Evolutionary conservation across 2,888 invertebrate genomes (phyloP).

Genomic region (Amblyteles armatorius): DNA sequence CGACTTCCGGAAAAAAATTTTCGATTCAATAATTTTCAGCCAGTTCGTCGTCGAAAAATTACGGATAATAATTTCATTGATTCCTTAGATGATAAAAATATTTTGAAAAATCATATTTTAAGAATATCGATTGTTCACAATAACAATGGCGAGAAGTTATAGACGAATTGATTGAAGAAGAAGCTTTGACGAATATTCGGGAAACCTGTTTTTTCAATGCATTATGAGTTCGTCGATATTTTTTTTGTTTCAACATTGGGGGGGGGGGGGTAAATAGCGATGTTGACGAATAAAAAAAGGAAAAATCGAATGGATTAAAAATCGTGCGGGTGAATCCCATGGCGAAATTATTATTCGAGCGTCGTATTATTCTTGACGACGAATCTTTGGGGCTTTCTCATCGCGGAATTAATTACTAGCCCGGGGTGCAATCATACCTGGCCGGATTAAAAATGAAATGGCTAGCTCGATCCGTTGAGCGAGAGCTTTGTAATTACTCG

Average conservation of each 20-base stretch:
- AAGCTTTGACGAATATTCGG: too few relatives aligned
- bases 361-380: neutral
- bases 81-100: too few relatives aligned
- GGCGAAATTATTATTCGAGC: neutral
- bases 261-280: neutral
- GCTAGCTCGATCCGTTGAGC: constrained; percentile 25
- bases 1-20: neutral
- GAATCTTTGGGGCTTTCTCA: constrained; percentile 3
- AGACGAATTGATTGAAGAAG: too few relatives aligned
- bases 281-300: neutral
- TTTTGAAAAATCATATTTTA: too few relatives aligned
- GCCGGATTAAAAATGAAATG: constrained; percentile 44
- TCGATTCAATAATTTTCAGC: neutral
- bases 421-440: constrained; percentile 9
- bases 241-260: too few relatives aligned
- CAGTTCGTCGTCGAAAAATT: neutral
- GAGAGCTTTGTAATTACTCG: constrained; percentile 26
- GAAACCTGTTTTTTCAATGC: too few relatives aligned
- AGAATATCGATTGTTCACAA: too few relatives aligned
- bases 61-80: neutral
- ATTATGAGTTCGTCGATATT: too few relatives aligned
- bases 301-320: neutral
- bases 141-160: too few relatives aligned
- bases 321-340: neutral
- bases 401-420: constrained; percentile 9